Percentiles rank a stretch among this genome's conserved stretches.
Evolutionary conservation across 2,113 vertebrate species (phyloP).

Genomic region (Leucopsar rothschildi): DNA sequence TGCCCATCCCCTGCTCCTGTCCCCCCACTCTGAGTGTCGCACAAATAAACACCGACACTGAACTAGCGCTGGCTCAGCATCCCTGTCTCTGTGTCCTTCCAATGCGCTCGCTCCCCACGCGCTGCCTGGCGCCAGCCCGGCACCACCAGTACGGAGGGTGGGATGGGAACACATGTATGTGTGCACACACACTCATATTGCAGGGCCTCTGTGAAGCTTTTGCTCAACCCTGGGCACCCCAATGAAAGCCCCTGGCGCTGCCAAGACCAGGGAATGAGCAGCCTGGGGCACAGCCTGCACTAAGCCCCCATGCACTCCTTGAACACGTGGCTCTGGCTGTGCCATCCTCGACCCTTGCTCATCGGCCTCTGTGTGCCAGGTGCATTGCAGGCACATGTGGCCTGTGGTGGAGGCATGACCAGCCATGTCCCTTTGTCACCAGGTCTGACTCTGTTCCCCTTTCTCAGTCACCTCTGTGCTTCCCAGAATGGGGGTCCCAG

Average conservation of each 20-base stretch:
- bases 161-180: not conserved
- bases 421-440: not conserved
- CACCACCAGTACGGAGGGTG: not conserved
- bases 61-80: constrained; percentile 46
- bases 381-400: not conserved
- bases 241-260: rapidly evolving
- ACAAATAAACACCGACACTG: constrained; percentile 50
- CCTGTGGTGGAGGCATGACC: not conserved
- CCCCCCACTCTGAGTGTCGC: not conserved
- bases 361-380: not conserved
- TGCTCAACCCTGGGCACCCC: not conserved
- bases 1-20: not conserved
- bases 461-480: not conserved
- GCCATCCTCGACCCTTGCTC: rapidly evolving
- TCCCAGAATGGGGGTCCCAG: rapidly evolving
- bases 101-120: rapidly evolving
- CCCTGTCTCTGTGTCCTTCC: constrained; percentile 42
- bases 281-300: not conserved
- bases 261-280: not conserved
- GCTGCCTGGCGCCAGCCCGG: rapidly evolving
- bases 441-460: not conserved
- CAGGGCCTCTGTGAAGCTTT: not conserved
- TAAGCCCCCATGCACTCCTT: rapidly evolving
- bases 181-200: no score
- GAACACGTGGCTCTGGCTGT: not conserved